These are phyloP conservation scores for Rutpela maculata DNA, from an alignment of 2,888 invertebrate genomes.

Conservation along the genomic window DNA sequence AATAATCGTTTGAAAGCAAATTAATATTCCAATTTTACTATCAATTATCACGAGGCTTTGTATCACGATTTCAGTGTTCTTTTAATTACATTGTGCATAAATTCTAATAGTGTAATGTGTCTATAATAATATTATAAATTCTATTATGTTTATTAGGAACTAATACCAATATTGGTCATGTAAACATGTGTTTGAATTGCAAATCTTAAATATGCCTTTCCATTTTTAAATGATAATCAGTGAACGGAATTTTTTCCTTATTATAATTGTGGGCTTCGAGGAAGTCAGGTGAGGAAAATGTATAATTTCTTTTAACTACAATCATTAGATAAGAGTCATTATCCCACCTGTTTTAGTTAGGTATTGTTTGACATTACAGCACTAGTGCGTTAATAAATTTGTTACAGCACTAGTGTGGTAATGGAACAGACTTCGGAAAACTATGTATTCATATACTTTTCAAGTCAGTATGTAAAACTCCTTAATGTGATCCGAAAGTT, in stretches of 20 bases:
- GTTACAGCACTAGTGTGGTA: too few relatives aligned
- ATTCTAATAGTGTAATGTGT: not conserved
- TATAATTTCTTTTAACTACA: not conserved
- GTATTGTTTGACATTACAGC: too few relatives aligned
- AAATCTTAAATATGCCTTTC: not conserved
- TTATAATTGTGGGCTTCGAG: not conserved
- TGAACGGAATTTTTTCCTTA: not conserved
- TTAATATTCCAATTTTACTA: constrained; percentile 5
- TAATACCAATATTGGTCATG: not conserved
- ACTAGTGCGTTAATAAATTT: too few relatives aligned
- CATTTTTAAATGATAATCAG: constrained; percentile 8
- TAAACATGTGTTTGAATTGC: constrained; percentile 8
- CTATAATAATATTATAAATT: constrained; percentile 13
- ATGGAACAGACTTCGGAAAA: too few relatives aligned
- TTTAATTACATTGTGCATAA: not conserved
- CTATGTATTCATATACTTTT: too few relatives aligned
- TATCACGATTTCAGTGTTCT: not conserved
- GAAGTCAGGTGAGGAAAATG: not conserved
- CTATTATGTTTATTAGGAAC: constrained; percentile 1
- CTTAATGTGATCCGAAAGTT: too few relatives aligned
- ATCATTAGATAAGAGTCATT: too few relatives aligned
- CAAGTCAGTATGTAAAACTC: too few relatives aligned
- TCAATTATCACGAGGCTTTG: not conserved
- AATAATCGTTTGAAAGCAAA: constrained; percentile 1
- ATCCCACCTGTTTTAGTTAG: too few relatives aligned